Percentiles rank a stretch among this genome's conserved stretches.
phyloP scores from a whole-genome alignment of 1,140 invertebrate species.

The Listronotus bonariensis region DNA sequence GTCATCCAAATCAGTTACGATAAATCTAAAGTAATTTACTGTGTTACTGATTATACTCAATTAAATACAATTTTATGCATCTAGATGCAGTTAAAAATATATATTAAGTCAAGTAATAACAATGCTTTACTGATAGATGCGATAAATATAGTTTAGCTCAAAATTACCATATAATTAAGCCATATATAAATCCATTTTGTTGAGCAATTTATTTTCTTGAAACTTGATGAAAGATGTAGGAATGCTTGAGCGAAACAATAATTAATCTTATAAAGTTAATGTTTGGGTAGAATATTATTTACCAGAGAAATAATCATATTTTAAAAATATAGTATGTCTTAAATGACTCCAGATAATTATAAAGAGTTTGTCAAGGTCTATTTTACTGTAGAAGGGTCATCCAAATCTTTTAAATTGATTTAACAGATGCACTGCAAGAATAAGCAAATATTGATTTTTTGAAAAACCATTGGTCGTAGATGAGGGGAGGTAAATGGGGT shows the following conservation, averaged over 20 bases:
- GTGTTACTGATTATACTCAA: conserved; percentile 23
- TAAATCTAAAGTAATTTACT: conserved; percentile 25
- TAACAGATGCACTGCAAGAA: too few relatives aligned
- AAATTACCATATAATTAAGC: conserved; percentile 36
- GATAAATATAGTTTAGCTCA: conserved; percentile 34
- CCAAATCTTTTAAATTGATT: too few relatives aligned
- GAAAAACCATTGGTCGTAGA: too few relatives aligned
- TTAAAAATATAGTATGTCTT: too few relatives aligned
- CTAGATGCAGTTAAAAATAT: conserved; percentile 39
- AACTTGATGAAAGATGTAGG: conserved; percentile 16
- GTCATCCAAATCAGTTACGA: conserved; percentile 19
- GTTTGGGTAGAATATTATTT: too few relatives aligned
- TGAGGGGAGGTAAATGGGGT: too few relatives aligned
- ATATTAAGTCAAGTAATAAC: conserved; percentile 38
- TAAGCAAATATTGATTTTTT: too few relatives aligned
- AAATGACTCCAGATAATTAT: too few relatives aligned
- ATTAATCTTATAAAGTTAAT: too few relatives aligned
- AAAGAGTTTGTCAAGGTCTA: too few relatives aligned
- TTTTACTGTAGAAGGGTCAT: too few relatives aligned
- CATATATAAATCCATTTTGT: conserved; percentile 27
- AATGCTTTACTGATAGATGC: conserved; percentile 35
- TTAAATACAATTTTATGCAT: conserved; percentile 25
- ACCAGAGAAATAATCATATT: too few relatives aligned
- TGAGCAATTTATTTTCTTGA: conserved; percentile 16
- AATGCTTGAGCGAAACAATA: conserved; percentile 4